Evolutionary conservation across 1,140 invertebrate species (phyloP), one percentile per base, ranked within the genome.

Genomic region (Lerema accius): DNA sequence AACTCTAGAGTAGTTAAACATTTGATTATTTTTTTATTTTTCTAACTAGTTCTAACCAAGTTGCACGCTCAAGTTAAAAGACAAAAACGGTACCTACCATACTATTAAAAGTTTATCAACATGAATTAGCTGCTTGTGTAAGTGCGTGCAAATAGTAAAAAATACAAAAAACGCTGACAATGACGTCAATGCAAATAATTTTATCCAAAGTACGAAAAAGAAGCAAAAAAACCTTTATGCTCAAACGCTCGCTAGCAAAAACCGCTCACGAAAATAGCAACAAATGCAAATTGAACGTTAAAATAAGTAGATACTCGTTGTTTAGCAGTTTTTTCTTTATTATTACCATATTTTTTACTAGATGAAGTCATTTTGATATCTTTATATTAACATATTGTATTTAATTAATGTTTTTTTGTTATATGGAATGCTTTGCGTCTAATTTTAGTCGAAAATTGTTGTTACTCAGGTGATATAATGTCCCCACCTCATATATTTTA

Each of bases 211-310:
- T 10, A 5, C 35, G 35, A 42, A 15, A 11, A 43, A 43, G 51
- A 32, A 32, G 4, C 28, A 11, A 43, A 43, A 42, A 16, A 9
- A 42, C 2, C n/a, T 55, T 55, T 40, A 40, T 39, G 37, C 19
- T 17, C 37, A 15, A 42, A 55, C 19, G 37, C 19, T 42, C 15
- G 50, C 19, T 3, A 26, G 39, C 26, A 43, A 43, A 42, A 14
- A 56, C 10, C 16, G 39, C 32, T 16, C n/a, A 13, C 53, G 7
- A 45, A 56, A 35, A 45, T 45, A 56, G 40, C 53, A 45, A 10
- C 51, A 32, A 56, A 56, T 56, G 53, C 53, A 45, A 56, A 56
- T 56, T 45, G 45, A 28, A 56, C 40, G 40, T 17, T 16, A 56
- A 56, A 56, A 56, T 45, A 32, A 9, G 28, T 32, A 7, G 1